Evolutionary conservation across 2,888 invertebrate genomes (phyloP).

Genomic region (Himalopsyche tibetana): DNA sequence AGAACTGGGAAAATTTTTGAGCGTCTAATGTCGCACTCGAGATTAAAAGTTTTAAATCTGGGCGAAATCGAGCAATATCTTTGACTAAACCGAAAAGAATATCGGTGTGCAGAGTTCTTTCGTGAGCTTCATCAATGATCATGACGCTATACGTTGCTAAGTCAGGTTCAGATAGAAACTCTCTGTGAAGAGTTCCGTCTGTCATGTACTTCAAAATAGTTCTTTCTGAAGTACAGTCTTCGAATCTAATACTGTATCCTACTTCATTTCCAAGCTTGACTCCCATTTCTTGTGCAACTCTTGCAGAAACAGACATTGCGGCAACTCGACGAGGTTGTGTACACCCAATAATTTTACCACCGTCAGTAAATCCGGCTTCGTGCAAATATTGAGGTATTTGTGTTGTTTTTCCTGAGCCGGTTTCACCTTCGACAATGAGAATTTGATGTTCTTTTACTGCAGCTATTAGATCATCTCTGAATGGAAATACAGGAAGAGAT

Average conservation of each 20-base stretch:
- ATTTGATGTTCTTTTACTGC: slow-evolving; percentile 94
- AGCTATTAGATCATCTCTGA: slow-evolving; percentile 89
- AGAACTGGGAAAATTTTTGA: slow-evolving; percentile 97
- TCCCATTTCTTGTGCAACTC: slow-evolving; percentile 98
- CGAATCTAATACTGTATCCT: slow-evolving; percentile 95
- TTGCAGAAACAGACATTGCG: slow-evolving; percentile 99
- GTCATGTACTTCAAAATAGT: slow-evolving; percentile 99
- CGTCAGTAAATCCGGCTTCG: slow-evolving; percentile 92
- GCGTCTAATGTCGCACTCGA: slow-evolving; percentile 99
- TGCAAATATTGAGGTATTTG: slow-evolving; percentile 98
- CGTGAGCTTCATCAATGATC: slow-evolving; percentile 99
- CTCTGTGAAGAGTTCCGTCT: slow-evolving; percentile 97
- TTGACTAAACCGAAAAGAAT: slow-evolving; percentile 98
- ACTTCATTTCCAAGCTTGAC: slow-evolving; percentile 97
- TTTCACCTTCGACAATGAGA: slow-evolving; percentile 98
- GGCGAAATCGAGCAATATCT: slow-evolving; percentile 94
- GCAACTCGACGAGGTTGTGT: slow-evolving; percentile 98
- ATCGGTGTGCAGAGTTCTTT: slow-evolving; percentile 98
- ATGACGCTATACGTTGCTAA: slow-evolving; percentile 97
- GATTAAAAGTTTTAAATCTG: slow-evolving; percentile 96
- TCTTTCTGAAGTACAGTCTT: slow-evolving; percentile 98
- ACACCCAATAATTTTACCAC: slow-evolving; percentile 94
- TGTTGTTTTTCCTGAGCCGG: slow-evolving; percentile 99
- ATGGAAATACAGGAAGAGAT: slow-evolving; percentile 96
- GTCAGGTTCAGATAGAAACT: slow-evolving; percentile 98